Evolutionary conservation across 2,113 vertebrate genomes (phyloP).

Genomic region (Chaenocephalus aceratus): DNA sequence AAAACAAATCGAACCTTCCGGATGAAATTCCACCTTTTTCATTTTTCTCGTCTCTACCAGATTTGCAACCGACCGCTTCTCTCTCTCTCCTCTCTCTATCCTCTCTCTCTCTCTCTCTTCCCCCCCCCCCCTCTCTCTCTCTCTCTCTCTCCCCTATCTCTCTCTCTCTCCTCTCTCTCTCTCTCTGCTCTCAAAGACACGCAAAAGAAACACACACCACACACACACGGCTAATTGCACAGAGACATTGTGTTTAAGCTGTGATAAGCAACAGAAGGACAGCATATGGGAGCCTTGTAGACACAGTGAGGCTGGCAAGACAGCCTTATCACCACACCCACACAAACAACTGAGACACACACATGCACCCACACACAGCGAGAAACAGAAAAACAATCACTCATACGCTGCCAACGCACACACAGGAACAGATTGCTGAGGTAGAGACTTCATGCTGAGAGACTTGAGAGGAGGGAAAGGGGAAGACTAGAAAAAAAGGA

Average conservation of each 20-base stretch:
- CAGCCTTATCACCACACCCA: conserved; percentile 76
- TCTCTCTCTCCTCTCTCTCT: conserved; percentile 13
- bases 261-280: conserved; percentile 79
- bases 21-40: conserved; percentile 78
- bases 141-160: conserved; percentile 19
- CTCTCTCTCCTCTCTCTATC: neutral
- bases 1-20: conserved; percentile 76
- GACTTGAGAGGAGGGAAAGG: conserved; percentile 58
- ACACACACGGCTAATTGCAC: conserved; percentile 73
- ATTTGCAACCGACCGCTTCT: conserved; percentile 31
- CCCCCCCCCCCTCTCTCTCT: conserved; percentile 21
- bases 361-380: neutral
- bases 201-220: neutral
- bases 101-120: conserved; percentile 3
- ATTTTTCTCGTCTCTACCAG: conserved; percentile 65
- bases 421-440: conserved; percentile 64
- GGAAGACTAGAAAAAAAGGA: conserved; percentile 49
- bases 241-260: conserved; percentile 79
- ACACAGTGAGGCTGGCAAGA: conserved; percentile 80
- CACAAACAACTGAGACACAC: conserved; percentile 44
- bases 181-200: neutral
- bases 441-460: conserved; percentile 70
- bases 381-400: conserved; percentile 12
- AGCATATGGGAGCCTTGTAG: conserved; percentile 74
- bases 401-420: neutral